Conservation (phyloP, 2,113 vertebrate species). For the Oreochromis spilurus region DNA sequence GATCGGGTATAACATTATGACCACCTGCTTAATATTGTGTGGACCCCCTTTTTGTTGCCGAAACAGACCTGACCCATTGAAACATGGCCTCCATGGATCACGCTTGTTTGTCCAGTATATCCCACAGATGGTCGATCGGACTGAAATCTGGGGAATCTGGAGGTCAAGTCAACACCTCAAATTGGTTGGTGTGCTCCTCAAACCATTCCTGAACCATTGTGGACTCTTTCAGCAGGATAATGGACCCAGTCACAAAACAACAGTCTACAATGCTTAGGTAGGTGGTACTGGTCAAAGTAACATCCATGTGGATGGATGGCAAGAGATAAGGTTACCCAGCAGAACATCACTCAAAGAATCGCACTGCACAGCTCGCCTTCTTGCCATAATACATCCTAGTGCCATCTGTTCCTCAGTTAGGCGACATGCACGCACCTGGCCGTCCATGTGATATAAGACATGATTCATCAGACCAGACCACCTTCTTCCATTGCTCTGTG, state of each 20-base stretch:
- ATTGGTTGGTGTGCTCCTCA: not conserved
- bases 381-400: not conserved
- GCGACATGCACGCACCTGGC: not conserved
- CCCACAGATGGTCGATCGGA: not conserved
- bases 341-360: not conserved
- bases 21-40: not conserved
- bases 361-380: not conserved
- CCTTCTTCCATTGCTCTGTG: not conserved
- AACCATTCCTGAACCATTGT: not conserved
- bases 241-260: not conserved
- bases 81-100: not conserved
- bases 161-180: not conserved
- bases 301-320: not conserved
- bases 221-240: not conserved
- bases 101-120: not conserved
- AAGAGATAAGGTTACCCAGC: not conserved
- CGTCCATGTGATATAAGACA: not conserved
- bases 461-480: not conserved
- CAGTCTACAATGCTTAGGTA: not conserved
- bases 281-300: not conserved
- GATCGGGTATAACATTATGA: not conserved
- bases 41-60: not conserved
- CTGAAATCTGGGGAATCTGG: not conserved
- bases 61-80: not conserved
- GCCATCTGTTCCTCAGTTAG: not conserved